Evolutionary conservation across 2,797 vertebrate species (phyloP).

Genomic region (Menidia menidia): DNA sequence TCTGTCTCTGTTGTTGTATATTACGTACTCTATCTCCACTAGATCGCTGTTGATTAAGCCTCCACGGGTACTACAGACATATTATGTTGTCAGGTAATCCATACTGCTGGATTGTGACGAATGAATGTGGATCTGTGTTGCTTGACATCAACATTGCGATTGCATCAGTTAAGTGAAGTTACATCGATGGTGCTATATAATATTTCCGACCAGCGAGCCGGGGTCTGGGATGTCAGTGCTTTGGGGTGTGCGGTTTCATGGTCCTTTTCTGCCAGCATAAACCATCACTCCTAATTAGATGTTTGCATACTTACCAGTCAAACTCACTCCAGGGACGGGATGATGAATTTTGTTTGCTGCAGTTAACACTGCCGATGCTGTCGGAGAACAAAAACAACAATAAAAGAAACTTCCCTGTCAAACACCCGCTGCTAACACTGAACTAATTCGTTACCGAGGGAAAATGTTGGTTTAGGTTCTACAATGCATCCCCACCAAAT

Average conservation of each 20-base stretch:
- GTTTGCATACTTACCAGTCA: slow-evolving; percentile 83
- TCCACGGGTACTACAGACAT: slow-evolving; percentile 55
- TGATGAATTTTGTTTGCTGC: slow-evolving; percentile 85
- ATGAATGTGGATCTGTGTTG: slow-evolving; percentile 60
- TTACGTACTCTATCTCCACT: slow-evolving; percentile 71
- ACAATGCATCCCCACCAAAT: slow-evolving; percentile 16
- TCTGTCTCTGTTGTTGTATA: slow-evolving; percentile 44
- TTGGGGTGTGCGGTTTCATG: slow-evolving; percentile 31
- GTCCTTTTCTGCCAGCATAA: slow-evolving; percentile 36
- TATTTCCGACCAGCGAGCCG: slow-evolving; percentile 33
- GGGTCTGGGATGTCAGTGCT: slow-evolving; percentile 21
- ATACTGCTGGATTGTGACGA: slow-evolving; percentile 65
- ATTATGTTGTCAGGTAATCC: slow-evolving; percentile 73
- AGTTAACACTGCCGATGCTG: slow-evolving; percentile 81
- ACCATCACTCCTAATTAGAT: slow-evolving; percentile 60
- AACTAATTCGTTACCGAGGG: neutral
- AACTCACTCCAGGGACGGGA: slow-evolving; percentile 82
- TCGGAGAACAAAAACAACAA: slow-evolving; percentile 10
- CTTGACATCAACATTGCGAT: slow-evolving; percentile 61
- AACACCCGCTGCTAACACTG: slow-evolving; percentile 12
- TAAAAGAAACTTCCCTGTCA: slow-evolving; percentile 12
- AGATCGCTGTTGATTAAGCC: slow-evolving; percentile 71
- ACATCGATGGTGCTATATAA: slow-evolving; percentile 66
- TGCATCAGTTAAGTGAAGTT: slow-evolving; percentile 51
- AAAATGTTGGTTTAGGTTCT: slow-evolving; percentile 19